Conservation (phyloP, 2,797 vertebrate species). For the Aplochiton taeniatus region DNA sequence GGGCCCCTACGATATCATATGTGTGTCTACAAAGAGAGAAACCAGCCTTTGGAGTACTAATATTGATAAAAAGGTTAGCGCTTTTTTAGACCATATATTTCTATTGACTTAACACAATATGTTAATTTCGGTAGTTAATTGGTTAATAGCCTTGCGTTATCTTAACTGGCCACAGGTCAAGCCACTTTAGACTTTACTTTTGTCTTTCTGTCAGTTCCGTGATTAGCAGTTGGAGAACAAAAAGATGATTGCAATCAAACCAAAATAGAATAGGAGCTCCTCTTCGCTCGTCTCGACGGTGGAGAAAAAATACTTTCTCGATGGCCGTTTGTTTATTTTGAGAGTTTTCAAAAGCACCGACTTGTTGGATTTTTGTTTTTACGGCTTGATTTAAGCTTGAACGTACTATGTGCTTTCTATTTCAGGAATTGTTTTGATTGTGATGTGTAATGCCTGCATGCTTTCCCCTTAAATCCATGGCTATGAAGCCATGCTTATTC, state of each 20-base stretch:
- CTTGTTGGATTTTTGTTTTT: neutral
- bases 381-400: neutral
- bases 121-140: constrained; percentile 26
- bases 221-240: constrained; percentile 4
- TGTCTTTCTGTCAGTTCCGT: neutral
- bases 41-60: too few species aligned
- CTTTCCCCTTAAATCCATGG: neutral
- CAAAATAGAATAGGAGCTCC: neutral
- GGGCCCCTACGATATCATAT: constrained; percentile 45
- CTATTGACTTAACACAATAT: neutral
- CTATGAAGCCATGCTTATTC: neutral
- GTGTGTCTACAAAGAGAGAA: too few species aligned
- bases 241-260: neutral
- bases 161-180: too few species aligned
- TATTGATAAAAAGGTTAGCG: too few species aligned
- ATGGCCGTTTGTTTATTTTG: too few species aligned
- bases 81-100: neutral
- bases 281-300: too few species aligned
- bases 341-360: neutral
- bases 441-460: neutral
- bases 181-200: too few species aligned
- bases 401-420: neutral
- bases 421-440: neutral
- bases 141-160: constrained; percentile 13
- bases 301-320: too few species aligned